Conservation (phyloP, 2,888 invertebrate genomes). For the Cephus pulcher region DNA sequence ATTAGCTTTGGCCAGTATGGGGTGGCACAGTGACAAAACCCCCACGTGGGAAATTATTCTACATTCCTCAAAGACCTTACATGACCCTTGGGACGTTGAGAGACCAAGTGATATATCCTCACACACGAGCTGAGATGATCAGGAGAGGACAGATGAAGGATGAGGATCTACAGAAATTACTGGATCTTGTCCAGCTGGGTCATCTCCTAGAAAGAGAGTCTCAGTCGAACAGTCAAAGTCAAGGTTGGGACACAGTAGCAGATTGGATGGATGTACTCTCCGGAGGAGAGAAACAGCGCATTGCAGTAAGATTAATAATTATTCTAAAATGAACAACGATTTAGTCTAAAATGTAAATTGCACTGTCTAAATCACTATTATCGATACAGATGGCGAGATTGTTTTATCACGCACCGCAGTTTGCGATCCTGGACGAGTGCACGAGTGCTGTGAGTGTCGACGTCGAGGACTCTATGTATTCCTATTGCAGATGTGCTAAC, state of each 20-base stretch:
- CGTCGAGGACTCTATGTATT: slow-evolving; percentile 97
- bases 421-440: slow-evolving; percentile 98
- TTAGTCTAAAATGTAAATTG: background rate
- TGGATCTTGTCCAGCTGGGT: slow-evolving; percentile 86
- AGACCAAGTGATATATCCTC: slow-evolving; percentile 97
- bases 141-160: slow-evolving; percentile 81
- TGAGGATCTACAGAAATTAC: slow-evolving; percentile 78
- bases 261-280: slow-evolving; percentile 99
- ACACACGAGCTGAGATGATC: slow-evolving; percentile 87
- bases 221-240: slow-evolving; percentile 33
- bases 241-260: slow-evolving; percentile 89
- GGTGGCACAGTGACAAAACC: slow-evolving; percentile 95
- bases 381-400: slow-evolving; percentile 87
- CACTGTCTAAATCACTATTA: slow-evolving; percentile 11
- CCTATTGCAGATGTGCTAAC: slow-evolving; percentile 84
- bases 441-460: slow-evolving; percentile 99
- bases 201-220: slow-evolving; percentile 88
- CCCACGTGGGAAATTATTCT: slow-evolving; percentile 94
- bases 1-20: slow-evolving; percentile 93
- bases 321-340: background rate
- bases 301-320: slow-evolving; percentile 76
- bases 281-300: slow-evolving; percentile 98
- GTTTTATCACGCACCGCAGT: slow-evolving; percentile 97
- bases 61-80: slow-evolving; percentile 97
- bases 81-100: slow-evolving; percentile 96